Base-by-base conservation (phyloP, 2,113 vertebrate genomes). In the Anhinga rufa region DNA sequence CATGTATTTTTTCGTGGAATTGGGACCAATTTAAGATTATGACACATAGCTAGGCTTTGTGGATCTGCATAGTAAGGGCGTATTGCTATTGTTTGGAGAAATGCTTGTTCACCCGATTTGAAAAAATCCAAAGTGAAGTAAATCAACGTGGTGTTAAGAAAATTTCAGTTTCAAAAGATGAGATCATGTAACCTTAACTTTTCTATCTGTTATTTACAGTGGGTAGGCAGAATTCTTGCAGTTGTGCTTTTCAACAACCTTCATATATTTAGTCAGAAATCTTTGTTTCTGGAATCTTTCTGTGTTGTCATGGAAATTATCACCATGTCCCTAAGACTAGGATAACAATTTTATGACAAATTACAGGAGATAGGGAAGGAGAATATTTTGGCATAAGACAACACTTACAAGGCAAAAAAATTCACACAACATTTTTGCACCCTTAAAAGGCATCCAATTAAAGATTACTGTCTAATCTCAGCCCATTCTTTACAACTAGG, bases 221-320 rank as follows among this genome's bases (percentile, higher is more conserved):
- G 77, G 22, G 83, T 48, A 66, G 92, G 86, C 80, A 92, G 82
- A 94, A 88, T 54, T 80, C 70, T 90, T 48, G 8, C 93, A 86
- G 80, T 90, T 92, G 93, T 92, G 69, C 88, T 91, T 96, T 94
- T 95, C 7, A 15, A 88, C 86, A 95, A 0, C 69, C 74, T 86
- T 77, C 91, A 79, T 52, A 26, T 44, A 90, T 78, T 86, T 81
- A 93, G 94, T 88, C 88, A 97, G 79, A 96, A 93, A 93, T 94
- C 84, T 94, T 84, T 93, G 92, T 90, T 94, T 84, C 91, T 86
- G 92, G 75, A 90, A 94, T 91, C 81, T 80, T 82, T 90, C 69
- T 61, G 25, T 61, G 95, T 97, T 96, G 95, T 95, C 95, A 97
- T 97, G 97, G 96, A 92, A 97, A 97, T 97, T 88, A 96, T 97